Conservation (phyloP, 1,140 invertebrate genomes). For the Amyelois transitella region DNA sequence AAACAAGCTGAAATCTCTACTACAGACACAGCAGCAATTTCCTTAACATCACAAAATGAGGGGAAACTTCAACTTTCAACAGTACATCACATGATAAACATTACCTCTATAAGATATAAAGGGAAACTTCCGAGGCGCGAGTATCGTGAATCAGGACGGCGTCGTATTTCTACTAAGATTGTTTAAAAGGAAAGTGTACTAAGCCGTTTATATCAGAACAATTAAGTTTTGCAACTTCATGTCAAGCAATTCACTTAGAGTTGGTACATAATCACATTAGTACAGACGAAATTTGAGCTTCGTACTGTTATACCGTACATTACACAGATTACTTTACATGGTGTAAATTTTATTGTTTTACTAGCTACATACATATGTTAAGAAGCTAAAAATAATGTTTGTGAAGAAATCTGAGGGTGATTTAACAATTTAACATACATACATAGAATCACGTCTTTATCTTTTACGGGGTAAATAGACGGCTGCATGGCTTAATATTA, state of each 20-base stretch:
- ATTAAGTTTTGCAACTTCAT: constrained; percentile 47
- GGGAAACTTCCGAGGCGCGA: neutral
- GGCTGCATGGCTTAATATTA: no score
- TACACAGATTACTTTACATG: neutral
- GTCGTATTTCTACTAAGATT: neutral
- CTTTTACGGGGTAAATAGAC: no score
- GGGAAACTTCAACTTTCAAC: neutral
- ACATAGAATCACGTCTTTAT: no score
- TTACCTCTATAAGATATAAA: neutral
- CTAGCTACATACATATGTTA: no score
- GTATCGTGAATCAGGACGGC: neutral
- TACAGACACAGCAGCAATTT: no score
- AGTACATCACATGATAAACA: neutral
- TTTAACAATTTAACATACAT: no score
- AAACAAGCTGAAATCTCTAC: no score
- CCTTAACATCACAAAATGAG: neutral
- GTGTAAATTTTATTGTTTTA: no score
- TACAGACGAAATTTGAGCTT: constrained; percentile 31
- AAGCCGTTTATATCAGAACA: constrained; percentile 54
- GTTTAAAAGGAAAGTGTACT: constrained; percentile 10
- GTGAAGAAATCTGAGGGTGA: no score
- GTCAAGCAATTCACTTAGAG: constrained; percentile 56
- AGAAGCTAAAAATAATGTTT: no score
- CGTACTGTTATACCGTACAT: neutral
- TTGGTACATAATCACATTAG: constrained; percentile 54